A percentile compares a stretch with the other conserved stretches of the same genome.
These are phyloP conservation scores for Rhizomys pruinosus DNA, from an alignment of 2,113 vertebrate species.

Conservation along the genomic window DNA sequence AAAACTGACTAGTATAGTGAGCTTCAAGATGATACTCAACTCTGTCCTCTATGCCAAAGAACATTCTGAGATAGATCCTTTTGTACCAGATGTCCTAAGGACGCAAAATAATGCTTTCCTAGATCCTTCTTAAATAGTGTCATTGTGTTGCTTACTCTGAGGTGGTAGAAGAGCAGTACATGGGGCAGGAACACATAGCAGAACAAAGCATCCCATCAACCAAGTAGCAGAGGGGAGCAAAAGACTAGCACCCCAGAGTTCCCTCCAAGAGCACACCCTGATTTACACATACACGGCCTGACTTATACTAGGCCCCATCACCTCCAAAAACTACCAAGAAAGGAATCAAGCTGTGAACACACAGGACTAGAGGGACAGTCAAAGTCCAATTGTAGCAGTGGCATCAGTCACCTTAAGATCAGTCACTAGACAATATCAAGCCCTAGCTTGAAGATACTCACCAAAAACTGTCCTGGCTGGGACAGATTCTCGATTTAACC, in stretches of 20 bases:
- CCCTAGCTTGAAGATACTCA: slow-evolving; percentile 84
- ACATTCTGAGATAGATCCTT: background rate
- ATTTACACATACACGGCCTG: background rate
- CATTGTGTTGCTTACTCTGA: background rate
- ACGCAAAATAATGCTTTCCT: background rate
- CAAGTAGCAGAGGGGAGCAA: background rate
- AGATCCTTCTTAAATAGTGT: background rate
- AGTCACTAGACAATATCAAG: no score
- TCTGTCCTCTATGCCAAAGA: background rate
- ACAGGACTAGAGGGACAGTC: no score
- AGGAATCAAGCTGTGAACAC: no score
- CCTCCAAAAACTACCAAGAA: background rate
- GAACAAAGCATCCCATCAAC: background rate
- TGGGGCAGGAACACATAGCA: background rate
- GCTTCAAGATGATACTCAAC: background rate
- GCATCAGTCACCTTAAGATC: background rate
- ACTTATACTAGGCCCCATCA: background rate
- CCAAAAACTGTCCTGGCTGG: slow-evolving; percentile 97
- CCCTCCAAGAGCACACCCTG: no score
- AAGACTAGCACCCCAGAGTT: no score
- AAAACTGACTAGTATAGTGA: background rate
- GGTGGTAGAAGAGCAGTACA: background rate
- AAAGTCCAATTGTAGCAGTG: no score
- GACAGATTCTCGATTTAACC: slow-evolving; percentile 98
- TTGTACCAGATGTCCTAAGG: background rate